Evolutionary conservation across 2,797 vertebrate genomes (phyloP), one percentile per base, ranked within the genome.

Genomic region (Chelonia mydas): DNA sequence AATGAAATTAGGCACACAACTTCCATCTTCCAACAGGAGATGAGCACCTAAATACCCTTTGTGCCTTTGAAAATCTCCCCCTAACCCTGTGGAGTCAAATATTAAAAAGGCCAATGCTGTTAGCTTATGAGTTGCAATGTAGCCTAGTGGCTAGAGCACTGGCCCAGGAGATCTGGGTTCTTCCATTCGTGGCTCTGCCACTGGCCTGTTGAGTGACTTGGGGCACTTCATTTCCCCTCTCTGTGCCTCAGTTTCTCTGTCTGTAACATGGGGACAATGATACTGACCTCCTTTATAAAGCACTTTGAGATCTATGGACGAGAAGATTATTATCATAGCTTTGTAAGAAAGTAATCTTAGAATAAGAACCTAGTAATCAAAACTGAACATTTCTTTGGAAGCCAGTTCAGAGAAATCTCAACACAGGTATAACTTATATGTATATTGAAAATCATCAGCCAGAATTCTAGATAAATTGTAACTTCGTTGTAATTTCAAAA

Each of bases 391-490:
- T 28, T 45, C 17, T 77, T 31, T 89, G 31, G 45, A 93, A 94
- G 23, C 47, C 84, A 90, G 78, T 10, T 68, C 37, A 10, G 37
- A 92, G 81, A 89, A 87, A 91, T 84, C 94, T 79, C 83, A 81
- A 47, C 68, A 83, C 7, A 53, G 27, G 21, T 80, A 0, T 68
- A 55, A 51, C 87, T 47, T 28, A 86, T 47, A 16, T 11, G 3
- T 54, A 90, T 50, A 78, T 0, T 53, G 47, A 86, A 90, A 95
- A 87, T n/a, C 31, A 4, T 37, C 23, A 51, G 31, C 33, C 33
- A 2, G 19, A 31, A 47, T 88, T 90, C 78, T 81, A 86, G 90
- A 93, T 68, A 93, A 96, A 47, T 53, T 84, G 50, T 45, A 41
- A 51, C 7, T 11, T 16, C 84, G 37, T 86, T 88, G 25, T 37